These are phyloP conservation scores for Lepus europaeus DNA, from an alignment of 2,113 vertebrate species.

Conservation along the genomic window DNA sequence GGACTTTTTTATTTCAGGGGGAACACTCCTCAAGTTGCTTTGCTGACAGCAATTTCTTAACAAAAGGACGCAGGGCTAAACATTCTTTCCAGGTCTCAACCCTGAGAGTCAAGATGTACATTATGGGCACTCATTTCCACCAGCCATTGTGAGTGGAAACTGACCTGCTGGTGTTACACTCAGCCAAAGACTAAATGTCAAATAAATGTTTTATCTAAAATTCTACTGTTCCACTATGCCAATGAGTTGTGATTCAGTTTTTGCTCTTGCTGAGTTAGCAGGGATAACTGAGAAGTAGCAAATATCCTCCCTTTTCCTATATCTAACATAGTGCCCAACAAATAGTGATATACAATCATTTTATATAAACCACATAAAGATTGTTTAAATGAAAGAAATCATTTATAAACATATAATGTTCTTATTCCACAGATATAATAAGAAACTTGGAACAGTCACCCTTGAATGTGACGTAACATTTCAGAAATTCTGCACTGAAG, in stretches of 20 bases:
- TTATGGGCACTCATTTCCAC: background rate
- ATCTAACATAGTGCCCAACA: background rate
- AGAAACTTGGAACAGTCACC: background rate
- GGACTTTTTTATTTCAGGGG: background rate
- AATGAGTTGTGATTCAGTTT: background rate
- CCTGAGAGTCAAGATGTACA: background rate
- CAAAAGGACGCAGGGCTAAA: background rate
- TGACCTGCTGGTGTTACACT: background rate
- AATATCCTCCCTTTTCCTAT: background rate
- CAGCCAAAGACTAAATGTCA: background rate
- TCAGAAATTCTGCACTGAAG: background rate
- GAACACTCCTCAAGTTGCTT: background rate
- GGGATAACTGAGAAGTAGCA: background rate
- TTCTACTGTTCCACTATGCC: background rate
- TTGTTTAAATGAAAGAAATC: background rate
- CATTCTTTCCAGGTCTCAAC: background rate
- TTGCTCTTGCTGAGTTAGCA: background rate
- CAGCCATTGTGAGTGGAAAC: background rate
- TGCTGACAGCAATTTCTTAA: background rate
- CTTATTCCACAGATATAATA: background rate
- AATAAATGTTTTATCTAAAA: background rate
- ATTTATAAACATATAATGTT: background rate
- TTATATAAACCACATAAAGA: background rate
- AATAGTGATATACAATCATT: background rate
- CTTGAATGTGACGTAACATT: background rate